Conservation (phyloP, 2,888 invertebrate genomes). For the Punctoribates punctum region DNA sequence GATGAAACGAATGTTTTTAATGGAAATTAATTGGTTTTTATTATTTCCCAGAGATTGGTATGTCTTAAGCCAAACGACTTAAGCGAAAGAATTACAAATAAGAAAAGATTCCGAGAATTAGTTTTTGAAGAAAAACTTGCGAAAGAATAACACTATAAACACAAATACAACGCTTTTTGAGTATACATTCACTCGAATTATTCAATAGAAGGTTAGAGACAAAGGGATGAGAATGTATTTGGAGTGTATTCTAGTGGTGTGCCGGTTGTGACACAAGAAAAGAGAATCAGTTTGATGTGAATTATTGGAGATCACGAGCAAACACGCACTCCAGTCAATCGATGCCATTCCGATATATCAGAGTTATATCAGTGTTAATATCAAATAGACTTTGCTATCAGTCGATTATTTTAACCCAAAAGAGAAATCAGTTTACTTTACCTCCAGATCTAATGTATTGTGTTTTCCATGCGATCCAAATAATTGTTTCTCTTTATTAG, state of each 20-base stretch:
- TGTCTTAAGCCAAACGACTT: too few species aligned
- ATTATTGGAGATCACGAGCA: neutral
- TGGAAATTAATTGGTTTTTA: too few species aligned
- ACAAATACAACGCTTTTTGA: too few species aligned
- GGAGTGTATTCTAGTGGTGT: neutral
- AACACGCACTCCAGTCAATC: slow-evolving; percentile 3
- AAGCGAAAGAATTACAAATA: too few species aligned
- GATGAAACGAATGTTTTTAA: too few species aligned
- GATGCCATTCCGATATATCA: neutral
- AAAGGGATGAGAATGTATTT: neutral
- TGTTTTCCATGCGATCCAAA: neutral
- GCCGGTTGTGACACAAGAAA: neutral
- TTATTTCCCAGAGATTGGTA: too few species aligned
- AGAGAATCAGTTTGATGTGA: neutral
- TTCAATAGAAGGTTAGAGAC: too few species aligned
- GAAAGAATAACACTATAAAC: too few species aligned
- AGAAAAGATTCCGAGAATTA: too few species aligned
- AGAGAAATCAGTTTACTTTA: slow-evolving; percentile 11
- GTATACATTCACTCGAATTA: too few species aligned
- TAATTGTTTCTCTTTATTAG: neutral
- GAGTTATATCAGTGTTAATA: neutral
- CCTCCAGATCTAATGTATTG: neutral
- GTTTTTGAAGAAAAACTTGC: too few species aligned
- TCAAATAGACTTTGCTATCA: neutral
- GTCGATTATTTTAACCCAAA: neutral